Evolutionary conservation across 1,140 invertebrate species (phyloP), one percentile per base, ranked within the genome.

Genomic region (Diorhabda elongata): DNA sequence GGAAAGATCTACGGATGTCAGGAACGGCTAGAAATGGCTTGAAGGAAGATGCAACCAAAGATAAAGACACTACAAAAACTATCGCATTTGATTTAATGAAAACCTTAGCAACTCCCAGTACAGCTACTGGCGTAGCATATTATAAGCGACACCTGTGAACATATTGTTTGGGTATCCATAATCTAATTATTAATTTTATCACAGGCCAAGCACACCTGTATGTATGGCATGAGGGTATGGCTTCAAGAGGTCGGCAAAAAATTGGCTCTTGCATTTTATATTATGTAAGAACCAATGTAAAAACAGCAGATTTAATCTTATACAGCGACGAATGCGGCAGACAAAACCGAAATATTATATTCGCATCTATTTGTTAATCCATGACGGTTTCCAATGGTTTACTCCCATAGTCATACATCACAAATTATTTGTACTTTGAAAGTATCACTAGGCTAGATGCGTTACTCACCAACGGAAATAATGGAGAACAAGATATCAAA

Each of bases 391-490:
- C 42, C 63, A 64, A 64, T 4, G 60, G 8, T 61, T 61, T 61
- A 1, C 42, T 42, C 2, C 60, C 26, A 57, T n/a, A 57, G 56
- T 7, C 9, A 8, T 5, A 57, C 56, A 57, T 57, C 56, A 57
- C 56, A 60, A 5, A 60, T 60, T 66, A 59, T n/a, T 61, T 66
- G 64, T 58, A 64, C 42, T 64, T 64, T 64, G 9, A 58, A 58
- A 64, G 60, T 61, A 57, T 8, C 11, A 57, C 9, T n/a, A n/a
- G 3, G 9, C 56, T 57, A n/a, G 11, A 3, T n/a, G 0, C 9
- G 11, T n/a, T n/a, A 6, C 9, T 57, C 9, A 57, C 56, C 9
- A 57, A 57, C 56, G 0, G 56, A 11, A 57, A 57, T 8, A 57
- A n/a, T n/a, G 9, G 0, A 3, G 8, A 8, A 57, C 9, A 3